Evolutionary conservation across 2,888 invertebrate genomes (phyloP).

Genomic region (Anthrax anthrax): DNA sequence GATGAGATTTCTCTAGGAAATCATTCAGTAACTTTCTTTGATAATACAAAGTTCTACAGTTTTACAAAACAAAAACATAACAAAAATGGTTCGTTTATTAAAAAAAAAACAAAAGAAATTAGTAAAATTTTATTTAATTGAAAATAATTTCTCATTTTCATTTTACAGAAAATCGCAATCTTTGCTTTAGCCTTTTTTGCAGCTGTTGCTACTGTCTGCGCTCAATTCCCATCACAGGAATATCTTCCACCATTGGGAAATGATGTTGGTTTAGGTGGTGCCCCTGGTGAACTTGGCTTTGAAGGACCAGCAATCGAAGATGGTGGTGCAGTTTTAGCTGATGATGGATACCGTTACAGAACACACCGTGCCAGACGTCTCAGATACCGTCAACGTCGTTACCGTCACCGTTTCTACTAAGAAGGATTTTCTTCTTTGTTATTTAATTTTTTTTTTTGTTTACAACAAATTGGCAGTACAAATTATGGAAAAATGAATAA

Average conservation of each 20-base stretch:
- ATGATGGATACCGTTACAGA: slow-evolving; percentile 2
- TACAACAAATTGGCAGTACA: too few relatives aligned
- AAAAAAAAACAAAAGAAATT: too few relatives aligned
- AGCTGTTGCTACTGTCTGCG: background rate
- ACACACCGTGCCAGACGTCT: background rate
- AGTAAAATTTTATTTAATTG: background rate
- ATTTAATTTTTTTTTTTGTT: too few relatives aligned
- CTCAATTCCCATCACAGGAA: background rate
- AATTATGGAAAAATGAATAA: too few relatives aligned
- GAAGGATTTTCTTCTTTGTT: too few relatives aligned
- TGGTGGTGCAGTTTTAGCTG: background rate
- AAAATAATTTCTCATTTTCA: background rate
- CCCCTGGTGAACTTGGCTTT: background rate
- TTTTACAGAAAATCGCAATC: slow-evolving; percentile 1
- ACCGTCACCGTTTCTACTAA: slow-evolving; percentile 6
- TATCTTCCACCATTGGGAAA: slow-evolving; percentile 1
- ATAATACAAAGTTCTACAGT: background rate
- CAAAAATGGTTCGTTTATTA: background rate
- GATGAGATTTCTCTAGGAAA: background rate
- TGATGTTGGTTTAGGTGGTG: background rate
- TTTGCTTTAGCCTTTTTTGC: background rate
- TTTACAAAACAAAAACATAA: background rate
- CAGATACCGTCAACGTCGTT: slow-evolving; percentile 4
- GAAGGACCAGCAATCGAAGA: background rate
- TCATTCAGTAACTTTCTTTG: background rate